These are phyloP conservation scores for Cephus nigrinus DNA, from an alignment of 2,888 invertebrate genomes.

Conservation along the genomic window DNA sequence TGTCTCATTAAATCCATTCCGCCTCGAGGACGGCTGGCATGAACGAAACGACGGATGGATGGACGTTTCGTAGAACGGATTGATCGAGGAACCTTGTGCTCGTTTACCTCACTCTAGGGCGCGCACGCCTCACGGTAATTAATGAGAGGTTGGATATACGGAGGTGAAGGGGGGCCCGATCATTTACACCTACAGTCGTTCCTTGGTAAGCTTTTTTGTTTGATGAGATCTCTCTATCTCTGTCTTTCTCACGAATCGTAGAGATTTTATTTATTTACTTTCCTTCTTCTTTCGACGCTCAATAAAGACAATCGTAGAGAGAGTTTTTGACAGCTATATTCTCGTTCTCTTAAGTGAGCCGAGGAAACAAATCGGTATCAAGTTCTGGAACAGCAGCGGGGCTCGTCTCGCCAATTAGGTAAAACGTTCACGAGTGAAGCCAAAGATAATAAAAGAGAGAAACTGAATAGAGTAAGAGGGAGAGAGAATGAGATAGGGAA, in stretches of 20 bases:
- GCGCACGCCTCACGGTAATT: slow-evolving; percentile 3
- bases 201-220: background rate
- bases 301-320: background rate
- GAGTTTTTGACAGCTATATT: background rate
- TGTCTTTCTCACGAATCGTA: background rate
- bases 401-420: background rate
- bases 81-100: slow-evolving; percentile 1
- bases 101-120: slow-evolving; percentile 2
- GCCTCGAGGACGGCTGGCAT: slow-evolving; percentile 6
- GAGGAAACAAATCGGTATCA: background rate
- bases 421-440: background rate
- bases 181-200: background rate
- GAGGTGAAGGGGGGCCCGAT: background rate
- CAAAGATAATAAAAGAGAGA: background rate
- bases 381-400: background rate
- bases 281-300: background rate
- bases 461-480: slow-evolving; percentile 3
- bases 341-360: background rate
- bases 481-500: background rate
- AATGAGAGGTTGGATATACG: slow-evolving; percentile 8
- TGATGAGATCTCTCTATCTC: background rate
- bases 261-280: background rate
- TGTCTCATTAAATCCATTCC: slow-evolving; percentile 53
- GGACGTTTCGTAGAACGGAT: slow-evolving; percentile 5
- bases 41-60: background rate